Evolutionary conservation across 2,797 vertebrate genomes (phyloP).

Genomic region (Sciurus carolinensis): DNA sequence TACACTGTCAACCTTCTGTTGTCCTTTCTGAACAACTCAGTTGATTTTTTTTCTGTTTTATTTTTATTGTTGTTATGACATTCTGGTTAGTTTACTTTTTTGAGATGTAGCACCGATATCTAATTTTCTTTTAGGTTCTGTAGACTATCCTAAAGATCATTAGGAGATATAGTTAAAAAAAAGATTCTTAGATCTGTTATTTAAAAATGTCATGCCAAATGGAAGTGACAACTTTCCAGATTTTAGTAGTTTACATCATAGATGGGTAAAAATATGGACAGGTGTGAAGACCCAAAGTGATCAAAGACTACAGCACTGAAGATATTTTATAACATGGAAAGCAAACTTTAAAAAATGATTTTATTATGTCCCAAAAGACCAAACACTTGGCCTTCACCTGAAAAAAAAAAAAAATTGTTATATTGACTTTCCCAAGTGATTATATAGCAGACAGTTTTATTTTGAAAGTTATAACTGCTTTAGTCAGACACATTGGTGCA

Average conservation of each 20-base stretch:
- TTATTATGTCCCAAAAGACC: slow-evolving; percentile 58
- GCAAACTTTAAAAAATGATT: slow-evolving; percentile 59
- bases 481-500: neutral
- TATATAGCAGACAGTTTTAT: slow-evolving; percentile 47
- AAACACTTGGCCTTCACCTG: slow-evolving; percentile 58
- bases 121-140: slow-evolving; percentile 22
- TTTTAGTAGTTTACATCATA: slow-evolving; percentile 44
- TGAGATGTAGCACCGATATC: slow-evolving; percentile 40
- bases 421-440: slow-evolving; percentile 59
- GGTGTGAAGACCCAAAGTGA: neutral
- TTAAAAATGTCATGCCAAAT: slow-evolving; percentile 45
- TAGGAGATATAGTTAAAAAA: slow-evolving; percentile 40
- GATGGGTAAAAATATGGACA: neutral
- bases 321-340: slow-evolving; percentile 52
- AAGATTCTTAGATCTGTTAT: neutral
- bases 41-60: slow-evolving; percentile 46
- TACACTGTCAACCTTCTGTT: slow-evolving; percentile 34
- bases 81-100: slow-evolving; percentile 59
- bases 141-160: neutral
- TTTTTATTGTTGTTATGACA: slow-evolving; percentile 59
- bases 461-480: slow-evolving; percentile 59
- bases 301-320: slow-evolving; percentile 46
- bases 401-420: slow-evolving; percentile 37
- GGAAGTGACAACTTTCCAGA: neutral
- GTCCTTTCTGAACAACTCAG: slow-evolving; percentile 19